Base-by-base conservation (phyloP, 1,140 invertebrate species). In the Cyclargus thomasi region DNA sequence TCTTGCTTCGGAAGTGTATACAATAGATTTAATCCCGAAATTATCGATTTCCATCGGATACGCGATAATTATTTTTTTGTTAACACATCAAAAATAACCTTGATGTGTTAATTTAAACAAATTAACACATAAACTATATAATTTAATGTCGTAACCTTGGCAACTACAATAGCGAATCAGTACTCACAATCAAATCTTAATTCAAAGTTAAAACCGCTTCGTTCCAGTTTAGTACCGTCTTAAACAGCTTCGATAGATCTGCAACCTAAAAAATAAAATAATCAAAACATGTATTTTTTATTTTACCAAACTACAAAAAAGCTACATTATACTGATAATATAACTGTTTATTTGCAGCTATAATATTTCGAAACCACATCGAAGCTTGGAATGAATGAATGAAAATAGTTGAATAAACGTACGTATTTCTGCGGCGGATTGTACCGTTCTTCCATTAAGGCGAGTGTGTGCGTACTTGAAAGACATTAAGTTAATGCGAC, bases 401-500 rank as follows among this genome's bases (percentile, higher is more conserved):
- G 1, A 23, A 23, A 23, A 23, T 23, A 23, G 23, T 23, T 2
- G 23, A 23, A 23, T 2, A 23, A 2, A 23, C n/a, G 23, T 23
- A 23, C 23, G 29, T 29, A 7, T 29, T 29, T 29, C 4, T 8
- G 53, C 67, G 62, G 67, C 68, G 69, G 74, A 78, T 70, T 80
- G 77, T 80, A 80, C 74, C 67, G 57, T 62, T 68, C 73, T 69
- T 73, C 74, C 76, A 79, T 77, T 79, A 78, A 74, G 77, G 72
- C 76, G 74, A 79, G 73, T 77, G 75, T 81, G 75, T 78, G 78
- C 75, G 73, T 83, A 80, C 80, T 77, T 80, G 82, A 86, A 88
- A 87, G 84, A 86, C 85, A 89, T 89, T 87, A 88, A 88, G 71
- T 88, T 90, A 90, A 90, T 90, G 85, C 82, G 83, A 85, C 82